These are phyloP conservation scores for Sinella curviseta DNA, from an alignment of 1,140 invertebrate genomes.

Conservation along the genomic window DNA sequence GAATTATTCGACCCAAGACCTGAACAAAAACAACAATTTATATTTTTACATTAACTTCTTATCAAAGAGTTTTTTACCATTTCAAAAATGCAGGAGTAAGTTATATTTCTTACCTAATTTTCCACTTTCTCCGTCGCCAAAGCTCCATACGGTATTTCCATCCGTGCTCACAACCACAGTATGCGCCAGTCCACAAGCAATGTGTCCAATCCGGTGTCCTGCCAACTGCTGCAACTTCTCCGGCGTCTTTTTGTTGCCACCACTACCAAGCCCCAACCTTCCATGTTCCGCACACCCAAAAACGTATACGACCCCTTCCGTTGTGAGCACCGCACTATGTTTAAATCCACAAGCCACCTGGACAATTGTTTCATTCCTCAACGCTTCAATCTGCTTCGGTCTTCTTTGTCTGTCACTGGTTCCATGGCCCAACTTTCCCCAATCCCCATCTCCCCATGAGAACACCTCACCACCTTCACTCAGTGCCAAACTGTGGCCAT, in stretches of 20 bases:
- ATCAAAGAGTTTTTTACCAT: no score
- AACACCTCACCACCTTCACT: conserved; percentile 64
- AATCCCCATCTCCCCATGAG: conserved; percentile 44
- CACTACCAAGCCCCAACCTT: conserved; percentile 64
- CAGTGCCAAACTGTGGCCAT: conserved; percentile 64
- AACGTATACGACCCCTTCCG: conserved; percentile 65
- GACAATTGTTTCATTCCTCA: conserved; percentile 66
- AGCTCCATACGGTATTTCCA: conserved; percentile 65
- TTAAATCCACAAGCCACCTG: conserved; percentile 69
- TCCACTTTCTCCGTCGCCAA: conserved; percentile 70
- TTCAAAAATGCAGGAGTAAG: no score
- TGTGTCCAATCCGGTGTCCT: conserved; percentile 57
- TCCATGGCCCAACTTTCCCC: conserved; percentile 68
- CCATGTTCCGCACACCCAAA: conserved; percentile 62
- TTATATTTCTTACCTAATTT: conserved; percentile 57
- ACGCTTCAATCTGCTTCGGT: conserved; percentile 67
- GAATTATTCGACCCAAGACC: conserved; percentile 34
- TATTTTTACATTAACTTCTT: no score
- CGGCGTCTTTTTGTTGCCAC: conserved; percentile 65
- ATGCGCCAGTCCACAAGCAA: conserved; percentile 53
- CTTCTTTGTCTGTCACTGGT: conserved; percentile 66
- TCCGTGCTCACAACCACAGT: conserved; percentile 64
- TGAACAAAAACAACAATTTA: no score
- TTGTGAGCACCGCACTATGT: conserved; percentile 68
- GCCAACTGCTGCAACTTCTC: conserved; percentile 61